Evolutionary conservation across 2,888 invertebrate species (phyloP).

Genomic region (Synanthedon vespiformis): DNA sequence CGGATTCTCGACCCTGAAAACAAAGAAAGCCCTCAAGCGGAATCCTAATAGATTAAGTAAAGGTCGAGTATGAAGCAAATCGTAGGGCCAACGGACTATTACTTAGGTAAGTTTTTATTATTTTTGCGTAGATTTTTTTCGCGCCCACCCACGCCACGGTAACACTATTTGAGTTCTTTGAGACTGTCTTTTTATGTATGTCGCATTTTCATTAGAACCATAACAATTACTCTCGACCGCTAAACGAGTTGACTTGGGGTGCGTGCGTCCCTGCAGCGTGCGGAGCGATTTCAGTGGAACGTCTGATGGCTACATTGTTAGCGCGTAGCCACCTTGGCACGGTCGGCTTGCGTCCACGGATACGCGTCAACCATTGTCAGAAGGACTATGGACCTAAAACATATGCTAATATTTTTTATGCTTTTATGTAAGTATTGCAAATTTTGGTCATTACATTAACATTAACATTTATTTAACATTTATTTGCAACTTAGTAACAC

Average conservation of each 20-base stretch:
- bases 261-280: constrained; percentile 67
- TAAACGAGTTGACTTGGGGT: constrained; percentile 64
- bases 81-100: no score
- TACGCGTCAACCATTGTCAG: constrained; percentile 39
- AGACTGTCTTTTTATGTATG: no score
- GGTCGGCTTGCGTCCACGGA: constrained; percentile 38
- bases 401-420: constrained; percentile 34
- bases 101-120: no score
- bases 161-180: no score
- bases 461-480: no score
- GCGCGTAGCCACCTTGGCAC: constrained; percentile 48
- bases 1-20: no score
- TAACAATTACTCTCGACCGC: constrained; percentile 24
- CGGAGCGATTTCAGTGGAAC: constrained; percentile 32
- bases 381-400: constrained; percentile 19
- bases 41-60: no score
- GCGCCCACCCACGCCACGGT: no score
- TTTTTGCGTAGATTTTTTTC: no score
- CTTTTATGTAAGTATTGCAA: constrained; percentile 37
- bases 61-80: no score
- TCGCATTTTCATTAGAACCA: neutral
- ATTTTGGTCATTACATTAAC: neutral
- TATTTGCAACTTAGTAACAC: no score
- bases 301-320: constrained; percentile 35
- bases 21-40: no score